Evolutionary conservation across 2,797 vertebrate species (phyloP), one percentile per base, ranked within the genome.

Genomic region (Linurgus olivaceus): DNA sequence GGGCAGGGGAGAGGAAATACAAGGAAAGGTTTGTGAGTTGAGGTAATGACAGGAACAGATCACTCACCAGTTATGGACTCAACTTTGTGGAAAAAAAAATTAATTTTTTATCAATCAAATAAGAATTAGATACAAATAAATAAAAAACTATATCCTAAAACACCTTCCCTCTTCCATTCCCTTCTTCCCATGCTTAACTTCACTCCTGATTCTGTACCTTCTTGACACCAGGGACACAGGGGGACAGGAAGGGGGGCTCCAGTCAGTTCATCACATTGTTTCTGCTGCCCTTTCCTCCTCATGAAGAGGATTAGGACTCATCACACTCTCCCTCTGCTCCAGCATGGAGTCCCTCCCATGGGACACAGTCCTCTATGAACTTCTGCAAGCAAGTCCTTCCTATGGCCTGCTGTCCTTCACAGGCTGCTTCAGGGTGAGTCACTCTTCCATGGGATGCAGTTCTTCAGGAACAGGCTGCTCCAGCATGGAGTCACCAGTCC

Each of bases 271-370:
- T 13, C 74, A 33, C 8, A 3, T 28, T 52, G 33, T n/a, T 18
- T 37, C 26, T 47, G 21, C 13, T 35, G 10, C 31, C 37, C 38
- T 37, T 65, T 52, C 38, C 23, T 54, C 31, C 19, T 48, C 35
- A 10, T 4, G 23, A 8, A 15, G 19, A 51, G n/a, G 28, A 38
- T 21, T 21, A 59, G 23, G 45, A 47, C 11, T 29, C 16, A 9
- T 47, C 45, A 73, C 26, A 54, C 13, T 25, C 47, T 42, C 66
- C 13, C 19, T 9, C 23, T n/a, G 13, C 19, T 72, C 31, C 47
- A 47, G 25, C 1, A 0, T 17, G 13, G 25, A 4, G 2, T 45
- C 9, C 8, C 8, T 45, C 28, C 51, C 19, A 29, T 12, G 44
- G 33, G 18, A 42, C 28, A 61, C 12, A 31, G 31, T n/a, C 23